A percentile compares a stretch with the other conserved stretches of the same genome.
phyloP scores from a whole-genome alignment of 2,113 vertebrate genomes.

The Alethe castanea region DNA sequence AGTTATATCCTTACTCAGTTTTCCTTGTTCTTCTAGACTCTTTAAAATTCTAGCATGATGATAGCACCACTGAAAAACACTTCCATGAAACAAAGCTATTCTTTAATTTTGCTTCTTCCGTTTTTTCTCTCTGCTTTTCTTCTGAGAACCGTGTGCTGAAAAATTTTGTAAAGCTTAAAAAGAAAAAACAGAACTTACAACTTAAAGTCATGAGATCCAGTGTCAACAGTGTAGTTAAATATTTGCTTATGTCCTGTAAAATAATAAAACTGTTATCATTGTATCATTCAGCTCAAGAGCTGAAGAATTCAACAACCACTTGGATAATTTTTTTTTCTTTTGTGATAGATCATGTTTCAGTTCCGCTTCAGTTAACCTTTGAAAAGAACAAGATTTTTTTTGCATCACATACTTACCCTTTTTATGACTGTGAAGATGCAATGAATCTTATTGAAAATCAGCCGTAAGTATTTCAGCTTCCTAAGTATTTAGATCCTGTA shows the following conservation, averaged over 20 bases:
- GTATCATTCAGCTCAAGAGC: background rate
- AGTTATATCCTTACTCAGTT: background rate
- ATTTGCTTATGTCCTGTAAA: background rate
- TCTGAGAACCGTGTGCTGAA: background rate
- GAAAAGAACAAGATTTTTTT: slow-evolving; percentile 75
- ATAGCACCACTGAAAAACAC: background rate
- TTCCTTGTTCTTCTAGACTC: background rate
- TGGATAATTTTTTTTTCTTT: background rate
- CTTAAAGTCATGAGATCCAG: background rate
- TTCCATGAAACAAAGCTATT: background rate
- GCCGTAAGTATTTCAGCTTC: slow-evolving; percentile 82
- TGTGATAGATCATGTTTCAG: slow-evolving; percentile 83
- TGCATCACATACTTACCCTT: slow-evolving; percentile 82
- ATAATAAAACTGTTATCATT: background rate
- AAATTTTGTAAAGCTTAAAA: background rate
- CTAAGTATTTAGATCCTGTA: background rate
- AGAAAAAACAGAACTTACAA: background rate
- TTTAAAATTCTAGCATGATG: background rate
- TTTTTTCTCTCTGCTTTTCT: background rate
- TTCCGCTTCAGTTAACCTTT: slow-evolving; percentile 77
- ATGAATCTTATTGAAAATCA: slow-evolving; percentile 82
- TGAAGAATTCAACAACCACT: slow-evolving; percentile 26
- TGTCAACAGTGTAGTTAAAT: background rate
- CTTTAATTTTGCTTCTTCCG: background rate
- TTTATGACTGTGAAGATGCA: slow-evolving; percentile 90